Conservation (phyloP, 2,113 vertebrate species). For the Equus quagga region DNA sequence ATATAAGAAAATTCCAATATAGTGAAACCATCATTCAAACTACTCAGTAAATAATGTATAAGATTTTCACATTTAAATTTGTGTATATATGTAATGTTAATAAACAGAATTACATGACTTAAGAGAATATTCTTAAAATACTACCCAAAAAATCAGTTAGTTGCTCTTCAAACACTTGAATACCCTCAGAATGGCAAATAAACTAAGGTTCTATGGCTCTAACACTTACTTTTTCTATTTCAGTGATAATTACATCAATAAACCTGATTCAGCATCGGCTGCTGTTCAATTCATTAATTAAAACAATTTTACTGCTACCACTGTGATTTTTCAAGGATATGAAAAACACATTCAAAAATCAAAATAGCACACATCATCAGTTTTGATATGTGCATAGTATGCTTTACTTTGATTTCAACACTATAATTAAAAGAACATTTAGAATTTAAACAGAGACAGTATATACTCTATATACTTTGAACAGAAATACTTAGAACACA, state of each 20-base stretch:
- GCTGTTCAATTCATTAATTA: conserved; percentile 87
- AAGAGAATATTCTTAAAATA: conserved; percentile 69
- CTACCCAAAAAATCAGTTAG: neutral
- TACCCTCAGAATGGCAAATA: conserved; percentile 72
- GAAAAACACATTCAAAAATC: conserved; percentile 85
- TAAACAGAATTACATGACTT: conserved; percentile 55
- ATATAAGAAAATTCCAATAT: conserved; percentile 39
- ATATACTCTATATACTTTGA: neutral
- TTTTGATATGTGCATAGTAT: conserved; percentile 73
- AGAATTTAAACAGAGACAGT: conserved; percentile 52
- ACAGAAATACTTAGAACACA: conserved; percentile 24
- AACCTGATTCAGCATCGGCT: conserved; percentile 84
- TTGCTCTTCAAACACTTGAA: conserved; percentile 62
- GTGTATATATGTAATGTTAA: neutral
- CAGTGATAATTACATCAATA: conserved; percentile 85
- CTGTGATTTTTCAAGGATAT: conserved; percentile 86
- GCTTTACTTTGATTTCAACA: conserved; percentile 66
- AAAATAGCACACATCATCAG: conserved; percentile 84
- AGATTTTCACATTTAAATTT: conserved; percentile 36
- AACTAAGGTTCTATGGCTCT: conserved; percentile 63
- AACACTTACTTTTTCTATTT: conserved; percentile 80
- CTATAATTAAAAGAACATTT: conserved; percentile 68
- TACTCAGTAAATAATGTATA: conserved; percentile 26
- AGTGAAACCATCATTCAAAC: neutral
- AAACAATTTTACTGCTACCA: conserved; percentile 85